Evolutionary conservation across 2,113 vertebrate genomes (phyloP).

Genomic region (Athene cunicularia): DNA sequence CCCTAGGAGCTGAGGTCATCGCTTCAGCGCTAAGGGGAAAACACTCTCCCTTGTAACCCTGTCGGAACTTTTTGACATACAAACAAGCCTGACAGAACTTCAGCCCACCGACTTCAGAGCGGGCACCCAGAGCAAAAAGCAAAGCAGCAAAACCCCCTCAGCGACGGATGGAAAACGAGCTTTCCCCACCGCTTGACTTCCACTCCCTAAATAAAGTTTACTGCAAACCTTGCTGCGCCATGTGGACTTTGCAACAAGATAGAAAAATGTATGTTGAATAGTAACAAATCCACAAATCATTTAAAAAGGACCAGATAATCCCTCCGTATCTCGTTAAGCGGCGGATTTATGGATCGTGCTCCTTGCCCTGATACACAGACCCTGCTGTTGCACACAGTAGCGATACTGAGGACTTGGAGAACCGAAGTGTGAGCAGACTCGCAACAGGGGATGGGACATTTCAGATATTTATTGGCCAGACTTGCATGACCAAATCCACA

Average conservation of each 20-base stretch:
- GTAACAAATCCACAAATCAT: background rate
- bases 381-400: background rate
- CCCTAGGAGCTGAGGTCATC: background rate
- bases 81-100: background rate
- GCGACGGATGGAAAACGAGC: background rate
- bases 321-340: background rate
- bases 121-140: background rate
- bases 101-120: background rate
- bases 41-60: background rate
- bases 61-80: background rate
- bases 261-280: background rate
- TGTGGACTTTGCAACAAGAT: background rate
- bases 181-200: background rate
- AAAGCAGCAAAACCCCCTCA: background rate
- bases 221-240: background rate
- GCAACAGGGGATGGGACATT: background rate
- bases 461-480: background rate
- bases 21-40: accelerated
- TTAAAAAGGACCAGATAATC: background rate
- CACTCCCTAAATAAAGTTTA: background rate
- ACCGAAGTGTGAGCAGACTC: background rate
- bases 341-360: background rate
- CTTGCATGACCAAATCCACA: background rate
- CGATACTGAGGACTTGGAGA: accelerated
- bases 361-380: background rate